Percentiles rank a stretch among this genome's conserved stretches.
Evolutionary conservation across 2,113 vertebrate species (phyloP).

Genomic region (Ochotona curzoniae): DNA sequence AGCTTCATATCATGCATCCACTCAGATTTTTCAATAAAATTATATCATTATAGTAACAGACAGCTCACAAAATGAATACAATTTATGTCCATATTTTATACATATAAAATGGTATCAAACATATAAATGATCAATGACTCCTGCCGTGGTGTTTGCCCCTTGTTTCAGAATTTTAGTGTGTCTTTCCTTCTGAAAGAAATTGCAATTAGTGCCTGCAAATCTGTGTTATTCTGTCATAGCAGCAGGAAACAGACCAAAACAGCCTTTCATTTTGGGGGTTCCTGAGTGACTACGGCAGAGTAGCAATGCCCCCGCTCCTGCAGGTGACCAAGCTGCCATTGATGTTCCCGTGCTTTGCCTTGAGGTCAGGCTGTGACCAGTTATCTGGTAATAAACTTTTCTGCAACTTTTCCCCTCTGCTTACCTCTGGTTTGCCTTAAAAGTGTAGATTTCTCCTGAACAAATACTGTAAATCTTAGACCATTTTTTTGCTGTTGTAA

Average conservation of each 20-base stretch:
- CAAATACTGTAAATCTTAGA: neutral
- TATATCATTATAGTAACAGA: neutral
- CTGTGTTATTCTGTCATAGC: neutral
- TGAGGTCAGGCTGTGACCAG: neutral
- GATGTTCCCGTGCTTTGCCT: neutral
- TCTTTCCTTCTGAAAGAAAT: neutral
- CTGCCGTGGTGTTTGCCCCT: neutral
- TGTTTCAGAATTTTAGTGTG: neutral
- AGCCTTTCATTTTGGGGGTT: too few species aligned
- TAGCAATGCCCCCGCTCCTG: neutral
- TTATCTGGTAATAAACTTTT: neutral
- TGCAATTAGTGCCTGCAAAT: neutral
- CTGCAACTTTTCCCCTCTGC: neutral
- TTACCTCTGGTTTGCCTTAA: neutral
- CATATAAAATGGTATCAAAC: neutral
- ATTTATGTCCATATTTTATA: neutral
- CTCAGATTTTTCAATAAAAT: constrained; percentile 3
- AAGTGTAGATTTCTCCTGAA: neutral
- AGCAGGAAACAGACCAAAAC: too few species aligned
- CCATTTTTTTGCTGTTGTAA: neutral
- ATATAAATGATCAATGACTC: neutral
- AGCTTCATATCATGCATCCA: neutral
- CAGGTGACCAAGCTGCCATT: neutral
- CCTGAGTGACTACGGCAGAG: neutral
- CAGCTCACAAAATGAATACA: neutral